Evolutionary conservation across 2,888 invertebrate genomes (phyloP).

Genomic region (Pristionchus exspectatus): DNA sequence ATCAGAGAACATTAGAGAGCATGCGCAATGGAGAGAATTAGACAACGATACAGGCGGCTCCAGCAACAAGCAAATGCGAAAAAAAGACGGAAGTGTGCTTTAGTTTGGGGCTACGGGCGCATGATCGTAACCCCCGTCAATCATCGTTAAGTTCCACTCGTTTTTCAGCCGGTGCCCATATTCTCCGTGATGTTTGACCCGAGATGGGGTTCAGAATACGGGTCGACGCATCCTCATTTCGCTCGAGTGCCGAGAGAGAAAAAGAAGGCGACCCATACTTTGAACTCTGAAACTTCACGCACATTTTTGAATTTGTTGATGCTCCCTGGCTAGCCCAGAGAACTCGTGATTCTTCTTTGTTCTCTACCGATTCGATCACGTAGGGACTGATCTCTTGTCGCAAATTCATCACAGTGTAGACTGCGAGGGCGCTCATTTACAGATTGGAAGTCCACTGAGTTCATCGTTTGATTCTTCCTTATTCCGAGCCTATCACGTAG

Average conservation of each 20-base stretch:
- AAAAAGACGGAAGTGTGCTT: slow-evolving; percentile 3
- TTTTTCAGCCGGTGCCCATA: not conserved
- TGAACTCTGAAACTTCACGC: too few relatives aligned
- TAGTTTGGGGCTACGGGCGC: not conserved
- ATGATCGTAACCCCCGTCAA: not conserved
- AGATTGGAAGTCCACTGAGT: too few relatives aligned
- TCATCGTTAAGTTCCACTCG: not conserved
- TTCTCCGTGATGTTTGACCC: not conserved
- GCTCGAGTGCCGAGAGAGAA: too few relatives aligned
- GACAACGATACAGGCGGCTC: not conserved
- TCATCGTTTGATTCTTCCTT: too few relatives aligned
- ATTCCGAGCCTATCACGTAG: too few relatives aligned
- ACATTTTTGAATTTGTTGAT: too few relatives aligned
- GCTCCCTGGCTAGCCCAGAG: too few relatives aligned
- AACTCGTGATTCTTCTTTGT: too few relatives aligned
- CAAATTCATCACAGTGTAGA: not conserved
- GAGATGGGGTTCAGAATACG: too few relatives aligned
- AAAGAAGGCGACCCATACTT: too few relatives aligned
- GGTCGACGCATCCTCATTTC: too few relatives aligned
- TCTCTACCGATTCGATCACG: too few relatives aligned
- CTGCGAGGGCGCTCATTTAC: not conserved
- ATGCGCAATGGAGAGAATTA: not conserved
- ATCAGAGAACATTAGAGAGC: not conserved
- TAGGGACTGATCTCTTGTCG: not conserved
- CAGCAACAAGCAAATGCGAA: not conserved